A percentile compares a stretch with the other conserved stretches of the same genome.
These are phyloP conservation scores for Microctenopoma steveboyesi DNA, from an alignment of 2,797 vertebrate genomes.

Conservation along the genomic window DNA sequence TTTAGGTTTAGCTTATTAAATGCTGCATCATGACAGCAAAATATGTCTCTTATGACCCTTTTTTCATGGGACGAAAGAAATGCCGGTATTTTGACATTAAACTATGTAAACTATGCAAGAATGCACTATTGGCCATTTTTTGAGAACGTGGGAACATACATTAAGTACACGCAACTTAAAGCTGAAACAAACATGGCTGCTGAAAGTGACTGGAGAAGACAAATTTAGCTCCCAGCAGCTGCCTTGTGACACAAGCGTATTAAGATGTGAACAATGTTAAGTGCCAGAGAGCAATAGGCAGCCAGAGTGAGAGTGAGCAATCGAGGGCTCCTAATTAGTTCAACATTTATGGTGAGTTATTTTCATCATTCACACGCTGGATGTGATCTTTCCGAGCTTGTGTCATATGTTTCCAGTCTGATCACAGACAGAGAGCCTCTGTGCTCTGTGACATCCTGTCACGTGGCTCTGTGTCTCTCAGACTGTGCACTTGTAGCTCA, in stretches of 20 bases:
- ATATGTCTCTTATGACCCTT: background rate
- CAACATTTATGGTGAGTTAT: conserved; percentile 66
- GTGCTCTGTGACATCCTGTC: conserved; percentile 56
- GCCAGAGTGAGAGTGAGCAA: conserved; percentile 22
- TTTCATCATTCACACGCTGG: conserved; percentile 43
- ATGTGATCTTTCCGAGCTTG: conserved; percentile 3
- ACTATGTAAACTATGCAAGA: too few species aligned
- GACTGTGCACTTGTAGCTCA: background rate
- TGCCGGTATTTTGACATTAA: too few species aligned
- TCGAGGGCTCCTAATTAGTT: conserved; percentile 42
- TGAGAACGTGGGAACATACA: too few species aligned
- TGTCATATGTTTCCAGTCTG: conserved; percentile 31
- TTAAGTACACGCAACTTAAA: too few species aligned
- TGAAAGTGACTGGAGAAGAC: conserved; percentile 37
- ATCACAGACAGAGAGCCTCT: conserved; percentile 35
- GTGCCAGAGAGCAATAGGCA: conserved; percentile 29
- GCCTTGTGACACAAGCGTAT: conserved; percentile 35
- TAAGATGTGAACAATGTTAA: conserved; percentile 63
- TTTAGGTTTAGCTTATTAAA: background rate
- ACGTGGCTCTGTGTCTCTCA: conserved; percentile 31
- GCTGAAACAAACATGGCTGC: conserved; percentile 11
- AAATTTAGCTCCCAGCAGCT: conserved; percentile 42
- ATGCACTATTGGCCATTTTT: too few species aligned
- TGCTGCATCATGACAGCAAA: background rate
- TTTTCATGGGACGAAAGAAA: too few species aligned